Conservation (phyloP, 2,797 vertebrate genomes). For the Fratercula arctica region DNA sequence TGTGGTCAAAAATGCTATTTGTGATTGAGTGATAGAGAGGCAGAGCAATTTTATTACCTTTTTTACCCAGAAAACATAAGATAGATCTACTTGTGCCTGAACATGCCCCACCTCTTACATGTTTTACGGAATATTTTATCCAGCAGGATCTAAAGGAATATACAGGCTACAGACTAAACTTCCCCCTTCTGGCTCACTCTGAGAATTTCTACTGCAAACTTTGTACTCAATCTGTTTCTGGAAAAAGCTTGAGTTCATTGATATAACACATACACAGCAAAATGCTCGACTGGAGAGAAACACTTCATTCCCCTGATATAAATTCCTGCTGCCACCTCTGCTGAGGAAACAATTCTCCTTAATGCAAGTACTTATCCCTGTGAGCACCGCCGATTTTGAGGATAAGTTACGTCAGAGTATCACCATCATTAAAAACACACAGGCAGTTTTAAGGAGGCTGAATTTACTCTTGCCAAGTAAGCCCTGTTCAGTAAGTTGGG, state of each 20-base stretch:
- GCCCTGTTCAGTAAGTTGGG: not conserved
- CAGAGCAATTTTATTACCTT: not conserved
- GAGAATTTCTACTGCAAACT: not conserved
- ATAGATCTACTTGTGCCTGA: not conserved
- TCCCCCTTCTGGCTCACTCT: not conserved
- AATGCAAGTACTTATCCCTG: not conserved
- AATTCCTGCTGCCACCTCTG: not conserved
- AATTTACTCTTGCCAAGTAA: not conserved
- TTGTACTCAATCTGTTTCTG: not conserved
- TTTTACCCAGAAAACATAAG: not conserved
- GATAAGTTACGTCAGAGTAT: not conserved
- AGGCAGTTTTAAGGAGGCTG: not conserved
- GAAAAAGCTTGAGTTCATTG: not conserved
- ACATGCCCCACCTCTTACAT: not conserved
- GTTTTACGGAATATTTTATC: not conserved
- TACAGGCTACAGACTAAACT: not conserved
- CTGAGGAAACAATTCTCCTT: not conserved
- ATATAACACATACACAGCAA: not conserved
- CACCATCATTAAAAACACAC: not conserved
- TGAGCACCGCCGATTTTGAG: not conserved
- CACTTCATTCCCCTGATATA: not conserved
- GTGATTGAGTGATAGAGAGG: not conserved
- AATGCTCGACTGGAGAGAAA: not conserved
- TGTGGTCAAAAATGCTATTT: not conserved
- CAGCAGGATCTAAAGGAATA: not conserved